Conservation (phyloP, 92 coral and sea anemone species). For the Parazoanthus atlanticus region DNA sequence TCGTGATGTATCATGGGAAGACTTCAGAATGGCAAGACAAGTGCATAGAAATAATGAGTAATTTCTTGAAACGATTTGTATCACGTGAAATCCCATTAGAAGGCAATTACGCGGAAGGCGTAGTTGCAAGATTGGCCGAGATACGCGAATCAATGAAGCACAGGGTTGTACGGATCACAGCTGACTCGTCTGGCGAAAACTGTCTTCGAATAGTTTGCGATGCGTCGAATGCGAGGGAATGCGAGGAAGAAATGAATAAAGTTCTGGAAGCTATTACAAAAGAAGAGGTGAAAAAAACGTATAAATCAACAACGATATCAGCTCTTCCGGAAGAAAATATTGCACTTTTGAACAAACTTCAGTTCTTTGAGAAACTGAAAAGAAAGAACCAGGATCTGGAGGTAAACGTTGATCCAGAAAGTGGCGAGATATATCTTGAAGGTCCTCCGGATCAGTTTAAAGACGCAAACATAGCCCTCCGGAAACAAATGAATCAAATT, state of each 20-base stretch:
- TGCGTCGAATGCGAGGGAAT: constrained; percentile 13
- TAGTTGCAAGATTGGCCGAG: constrained; percentile 41
- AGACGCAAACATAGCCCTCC: constrained; percentile 62
- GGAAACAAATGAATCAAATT: constrained; percentile 51
- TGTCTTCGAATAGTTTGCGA: constrained; percentile 55
- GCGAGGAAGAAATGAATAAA: constrained; percentile 44
- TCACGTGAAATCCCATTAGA: constrained; percentile 53
- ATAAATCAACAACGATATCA: constrained; percentile 41
- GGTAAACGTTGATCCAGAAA: constrained; percentile 58
- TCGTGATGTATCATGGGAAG: constrained; percentile 49
- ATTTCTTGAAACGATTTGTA: neutral
- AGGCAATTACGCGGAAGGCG: constrained; percentile 57
- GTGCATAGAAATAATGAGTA: constrained; percentile 48
- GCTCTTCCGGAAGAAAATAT: constrained; percentile 62
- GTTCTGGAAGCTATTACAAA: constrained; percentile 46
- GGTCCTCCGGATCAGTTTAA: constrained; percentile 75
- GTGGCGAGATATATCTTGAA: constrained; percentile 56
- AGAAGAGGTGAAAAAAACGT: constrained; percentile 62
- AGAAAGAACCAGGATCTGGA: constrained; percentile 58
- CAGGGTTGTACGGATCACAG: neutral
- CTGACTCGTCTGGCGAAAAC: neutral
- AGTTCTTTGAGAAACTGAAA: constrained; percentile 61
- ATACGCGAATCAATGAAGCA: constrained; percentile 40
- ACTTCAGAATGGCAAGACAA: constrained; percentile 41
- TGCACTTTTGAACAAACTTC: constrained; percentile 66